Percentiles rank a stretch among this genome's conserved stretches.
Conservation (phyloP, 2,888 invertebrate genomes). For the Globia sparganii region DNA sequence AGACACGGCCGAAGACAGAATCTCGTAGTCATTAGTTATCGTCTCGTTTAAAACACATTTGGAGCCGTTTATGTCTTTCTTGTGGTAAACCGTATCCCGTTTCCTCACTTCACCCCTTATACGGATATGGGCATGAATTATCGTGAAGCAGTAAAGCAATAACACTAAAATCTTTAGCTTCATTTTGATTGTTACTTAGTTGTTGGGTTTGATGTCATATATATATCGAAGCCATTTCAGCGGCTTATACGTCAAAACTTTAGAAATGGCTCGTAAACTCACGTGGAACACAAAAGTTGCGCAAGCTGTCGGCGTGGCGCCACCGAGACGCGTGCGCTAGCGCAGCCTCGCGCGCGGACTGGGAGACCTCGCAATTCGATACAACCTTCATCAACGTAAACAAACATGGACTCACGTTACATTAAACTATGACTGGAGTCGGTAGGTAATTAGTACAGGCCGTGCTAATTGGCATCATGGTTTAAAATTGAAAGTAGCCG, state of each 20-base stretch:
- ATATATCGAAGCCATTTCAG: conserved; percentile 80
- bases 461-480: conserved; percentile 66
- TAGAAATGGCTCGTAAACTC: conserved; percentile 80
- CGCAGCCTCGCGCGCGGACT: conserved; percentile 89
- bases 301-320: conserved; percentile 86
- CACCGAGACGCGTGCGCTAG: conserved; percentile 89
- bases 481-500: conserved; percentile 63
- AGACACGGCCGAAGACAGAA: conserved; percentile 89
- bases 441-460: conserved; percentile 66
- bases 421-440: conserved; percentile 73
- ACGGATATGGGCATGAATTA: conserved; percentile 82
- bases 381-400: conserved; percentile 89
- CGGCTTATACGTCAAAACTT: conserved; percentile 77
- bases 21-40: conserved; percentile 90
- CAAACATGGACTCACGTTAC: conserved; percentile 85
- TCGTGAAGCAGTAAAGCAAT: conserved; percentile 80
- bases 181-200: conserved; percentile 79
- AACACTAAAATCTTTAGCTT: conserved; percentile 84
- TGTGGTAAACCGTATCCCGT: conserved; percentile 84
- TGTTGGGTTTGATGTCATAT: conserved; percentile 72
- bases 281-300: conserved; percentile 81
- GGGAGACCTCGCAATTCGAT: conserved; percentile 89
- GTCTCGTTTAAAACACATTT: conserved; percentile 90
- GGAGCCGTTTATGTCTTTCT: conserved; percentile 86
- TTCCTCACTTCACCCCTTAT: conserved; percentile 83